Percentiles rank a stretch among this genome's conserved stretches.
These are phyloP conservation scores for Phainopepla nitens DNA, from an alignment of 2,113 vertebrate genomes.

Conservation along the genomic window DNA sequence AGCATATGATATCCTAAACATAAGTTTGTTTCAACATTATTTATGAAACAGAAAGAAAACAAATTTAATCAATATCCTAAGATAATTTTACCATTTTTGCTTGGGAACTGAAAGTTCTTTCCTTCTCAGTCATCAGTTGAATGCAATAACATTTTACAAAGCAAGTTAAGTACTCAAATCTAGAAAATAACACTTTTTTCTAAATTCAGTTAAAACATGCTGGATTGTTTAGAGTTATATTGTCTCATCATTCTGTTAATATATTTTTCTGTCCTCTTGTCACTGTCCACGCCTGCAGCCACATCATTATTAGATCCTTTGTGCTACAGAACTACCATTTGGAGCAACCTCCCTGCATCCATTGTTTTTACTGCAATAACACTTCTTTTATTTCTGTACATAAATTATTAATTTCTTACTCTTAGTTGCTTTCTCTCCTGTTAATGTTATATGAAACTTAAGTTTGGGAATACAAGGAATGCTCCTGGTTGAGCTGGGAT, in stretches of 20 bases:
- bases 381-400: not conserved
- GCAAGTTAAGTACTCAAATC: not conserved
- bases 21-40: not conserved
- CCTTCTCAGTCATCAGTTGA: not conserved
- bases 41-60: not conserved
- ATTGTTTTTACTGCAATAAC: not conserved
- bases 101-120: not conserved
- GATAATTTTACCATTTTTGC: not conserved
- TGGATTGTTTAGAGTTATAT: not conserved
- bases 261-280: not conserved
- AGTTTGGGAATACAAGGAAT: not conserved
- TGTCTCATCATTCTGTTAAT: not conserved
- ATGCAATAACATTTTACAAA: not conserved
- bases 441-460: not conserved
- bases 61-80: not conserved
- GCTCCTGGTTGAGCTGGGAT: not conserved
- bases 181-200: not conserved
- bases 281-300: not conserved
- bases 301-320: not conserved
- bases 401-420: not conserved
- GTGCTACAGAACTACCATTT: not conserved
- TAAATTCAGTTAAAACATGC: not conserved
- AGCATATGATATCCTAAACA: not conserved
- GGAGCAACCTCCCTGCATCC: not conserved
- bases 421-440: not conserved